phyloP scores from a whole-genome alignment of 2,888 invertebrate genomes.

The Chaitophorus viminalis region DNA sequence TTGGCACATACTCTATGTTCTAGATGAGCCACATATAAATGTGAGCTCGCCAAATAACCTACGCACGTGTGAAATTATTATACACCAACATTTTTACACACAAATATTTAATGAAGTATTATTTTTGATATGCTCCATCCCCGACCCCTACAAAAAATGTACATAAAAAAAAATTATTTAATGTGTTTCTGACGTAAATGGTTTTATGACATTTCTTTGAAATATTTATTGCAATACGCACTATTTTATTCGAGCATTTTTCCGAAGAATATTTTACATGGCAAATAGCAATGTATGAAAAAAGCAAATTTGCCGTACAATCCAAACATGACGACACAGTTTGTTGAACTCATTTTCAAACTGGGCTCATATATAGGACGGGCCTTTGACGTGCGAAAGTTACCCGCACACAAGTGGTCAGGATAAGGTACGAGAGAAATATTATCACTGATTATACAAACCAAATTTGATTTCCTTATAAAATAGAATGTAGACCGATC shows the following conservation, averaged over 20 bases:
- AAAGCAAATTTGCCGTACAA: background rate
- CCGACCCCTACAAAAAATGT: background rate
- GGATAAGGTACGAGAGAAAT: background rate
- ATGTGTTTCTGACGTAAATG: background rate
- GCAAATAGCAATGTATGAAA: background rate
- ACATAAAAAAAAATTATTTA: background rate
- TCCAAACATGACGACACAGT: conserved; percentile 28
- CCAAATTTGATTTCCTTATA: conserved; percentile 26
- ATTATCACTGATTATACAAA: conserved; percentile 2
- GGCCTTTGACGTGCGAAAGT: conserved; percentile 13
- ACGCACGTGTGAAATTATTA: background rate
- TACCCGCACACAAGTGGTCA: conserved; percentile 32
- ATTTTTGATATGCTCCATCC: too few relatives aligned
- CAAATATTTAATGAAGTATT: background rate
- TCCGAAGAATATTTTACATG: background rate
- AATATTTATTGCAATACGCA: too few relatives aligned
- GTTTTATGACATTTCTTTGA: background rate
- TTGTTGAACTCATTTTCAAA: conserved; percentile 34
- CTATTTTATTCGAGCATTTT: background rate
- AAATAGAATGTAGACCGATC: conserved; percentile 12
- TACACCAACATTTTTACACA: background rate
- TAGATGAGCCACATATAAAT: background rate
- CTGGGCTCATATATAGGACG: background rate
- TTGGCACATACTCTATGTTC: background rate
- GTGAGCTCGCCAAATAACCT: background rate